These are phyloP conservation scores for Sus cebifrons DNA, from an alignment of 2,797 vertebrate genomes.

Conservation along the genomic window DNA sequence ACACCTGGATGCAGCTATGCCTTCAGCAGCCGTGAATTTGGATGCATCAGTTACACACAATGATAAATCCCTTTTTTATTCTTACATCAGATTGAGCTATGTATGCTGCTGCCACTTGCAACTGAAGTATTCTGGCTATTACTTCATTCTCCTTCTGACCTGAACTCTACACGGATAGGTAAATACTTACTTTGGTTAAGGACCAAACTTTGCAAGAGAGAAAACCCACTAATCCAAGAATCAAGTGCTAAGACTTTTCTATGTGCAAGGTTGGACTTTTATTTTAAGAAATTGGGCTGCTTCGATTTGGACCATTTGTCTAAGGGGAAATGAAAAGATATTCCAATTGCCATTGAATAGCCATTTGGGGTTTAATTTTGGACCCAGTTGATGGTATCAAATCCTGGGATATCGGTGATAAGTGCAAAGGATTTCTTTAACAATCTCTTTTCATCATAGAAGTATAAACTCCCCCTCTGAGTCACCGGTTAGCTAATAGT, in stretches of 20 bases:
- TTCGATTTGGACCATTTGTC: not conserved
- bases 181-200: not conserved
- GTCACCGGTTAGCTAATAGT: not conserved
- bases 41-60: too few relatives aligned
- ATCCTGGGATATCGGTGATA: not conserved
- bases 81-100: not conserved
- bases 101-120: not conserved
- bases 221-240: not conserved
- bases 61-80: not conserved
- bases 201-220: not conserved
- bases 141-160: not conserved
- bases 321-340: fast-evolving
- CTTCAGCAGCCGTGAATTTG: not conserved
- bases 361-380: not conserved
- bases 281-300: not conserved
- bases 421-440: not conserved
- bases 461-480: not conserved
- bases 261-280: not conserved
- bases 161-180: not conserved
- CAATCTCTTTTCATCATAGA: not conserved
- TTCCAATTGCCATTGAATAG: not conserved
- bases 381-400: not conserved
- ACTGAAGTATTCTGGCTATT: not conserved
- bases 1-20: not conserved
- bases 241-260: not conserved